These are phyloP conservation scores for Phasia obesa DNA, from an alignment of 2,888 invertebrate species.

Conservation along the genomic window DNA sequence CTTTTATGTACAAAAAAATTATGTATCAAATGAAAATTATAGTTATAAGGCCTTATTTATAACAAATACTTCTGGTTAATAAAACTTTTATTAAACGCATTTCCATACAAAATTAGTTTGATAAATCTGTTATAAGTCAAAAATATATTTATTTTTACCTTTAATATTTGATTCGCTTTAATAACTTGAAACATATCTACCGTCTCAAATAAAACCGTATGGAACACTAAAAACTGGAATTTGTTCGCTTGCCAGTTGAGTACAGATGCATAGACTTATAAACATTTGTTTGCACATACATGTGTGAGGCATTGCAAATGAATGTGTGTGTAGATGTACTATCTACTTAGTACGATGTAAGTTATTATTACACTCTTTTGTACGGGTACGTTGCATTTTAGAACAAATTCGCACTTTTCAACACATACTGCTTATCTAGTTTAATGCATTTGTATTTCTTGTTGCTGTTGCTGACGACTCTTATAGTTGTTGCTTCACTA, in stretches of 20 bases:
- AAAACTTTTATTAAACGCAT: too few species aligned
- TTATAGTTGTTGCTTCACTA: constrained; percentile 35
- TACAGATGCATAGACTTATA: neutral
- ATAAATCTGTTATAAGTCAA: too few species aligned
- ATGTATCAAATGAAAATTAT: too few species aligned
- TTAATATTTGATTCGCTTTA: neutral
- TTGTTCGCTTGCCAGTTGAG: neutral
- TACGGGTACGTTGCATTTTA: constrained; percentile 40
- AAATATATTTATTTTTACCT: neutral
- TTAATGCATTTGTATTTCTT: constrained; percentile 54
- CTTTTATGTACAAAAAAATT: too few species aligned
- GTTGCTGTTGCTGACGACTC: constrained; percentile 47
- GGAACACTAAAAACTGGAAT: too few species aligned
- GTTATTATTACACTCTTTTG: constrained; percentile 54
- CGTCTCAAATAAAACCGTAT: neutral
- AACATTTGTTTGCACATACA: neutral
- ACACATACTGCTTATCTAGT: constrained; percentile 65
- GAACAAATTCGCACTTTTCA: constrained; percentile 67
- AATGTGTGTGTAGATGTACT: neutral
- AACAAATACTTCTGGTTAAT: too few species aligned
- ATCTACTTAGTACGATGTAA: constrained; percentile 39
- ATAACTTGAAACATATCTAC: too few species aligned
- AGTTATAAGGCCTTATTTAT: too few species aligned
- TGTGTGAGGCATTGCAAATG: neutral
- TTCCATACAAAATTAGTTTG: too few species aligned